A percentile compares a stretch with the other conserved stretches of the same genome.
These are phyloP conservation scores for Caenorhabditis sp. DNA, from an alignment of 2,888 invertebrate genomes.

Conservation along the genomic window DNA sequence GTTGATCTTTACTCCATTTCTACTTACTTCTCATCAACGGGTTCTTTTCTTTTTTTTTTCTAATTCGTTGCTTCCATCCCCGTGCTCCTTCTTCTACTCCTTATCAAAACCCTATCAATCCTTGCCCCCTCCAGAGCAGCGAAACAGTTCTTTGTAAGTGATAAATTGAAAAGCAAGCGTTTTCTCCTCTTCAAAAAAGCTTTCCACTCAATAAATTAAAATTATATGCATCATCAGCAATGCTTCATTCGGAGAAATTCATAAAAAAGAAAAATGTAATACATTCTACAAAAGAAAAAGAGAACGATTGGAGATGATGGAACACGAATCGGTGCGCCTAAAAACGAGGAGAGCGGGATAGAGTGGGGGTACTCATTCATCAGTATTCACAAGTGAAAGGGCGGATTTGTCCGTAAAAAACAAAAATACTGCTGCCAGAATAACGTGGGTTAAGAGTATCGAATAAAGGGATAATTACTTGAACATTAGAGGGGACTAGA, in stretches of 20 bases:
- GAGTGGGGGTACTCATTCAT: conserved; percentile 15
- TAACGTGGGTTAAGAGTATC: conserved; percentile 26
- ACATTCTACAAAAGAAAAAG: conserved; percentile 27
- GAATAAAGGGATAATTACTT: conserved; percentile 15
- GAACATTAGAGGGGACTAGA: not conserved
- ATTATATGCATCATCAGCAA: conserved; percentile 6
- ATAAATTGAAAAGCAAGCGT: not conserved
- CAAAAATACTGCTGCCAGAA: conserved; percentile 16
- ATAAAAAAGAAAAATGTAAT: conserved; percentile 14
- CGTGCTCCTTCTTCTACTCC: conserved; percentile 4
- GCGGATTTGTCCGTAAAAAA: too few species aligned
- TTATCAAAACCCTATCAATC: not conserved
- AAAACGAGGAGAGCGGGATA: not conserved
- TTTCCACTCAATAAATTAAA: conserved; percentile 16
- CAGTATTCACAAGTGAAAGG: conserved; percentile 40
- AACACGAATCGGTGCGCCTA: conserved; percentile 5
- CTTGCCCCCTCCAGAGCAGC: too few species aligned
- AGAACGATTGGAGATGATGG: conserved; percentile 3
- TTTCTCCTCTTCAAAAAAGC: not conserved
- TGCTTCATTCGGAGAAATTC: conserved; percentile 12
- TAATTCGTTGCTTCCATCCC: conserved; percentile 12
- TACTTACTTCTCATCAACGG: conserved; percentile 11
- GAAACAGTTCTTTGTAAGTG: conserved; percentile 8
- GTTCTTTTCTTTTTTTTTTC: conserved; percentile 1
- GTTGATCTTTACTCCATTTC: conserved; percentile 9